Base-by-base conservation (phyloP, 2,888 invertebrate genomes). In the Odontocolon sp. region DNA sequence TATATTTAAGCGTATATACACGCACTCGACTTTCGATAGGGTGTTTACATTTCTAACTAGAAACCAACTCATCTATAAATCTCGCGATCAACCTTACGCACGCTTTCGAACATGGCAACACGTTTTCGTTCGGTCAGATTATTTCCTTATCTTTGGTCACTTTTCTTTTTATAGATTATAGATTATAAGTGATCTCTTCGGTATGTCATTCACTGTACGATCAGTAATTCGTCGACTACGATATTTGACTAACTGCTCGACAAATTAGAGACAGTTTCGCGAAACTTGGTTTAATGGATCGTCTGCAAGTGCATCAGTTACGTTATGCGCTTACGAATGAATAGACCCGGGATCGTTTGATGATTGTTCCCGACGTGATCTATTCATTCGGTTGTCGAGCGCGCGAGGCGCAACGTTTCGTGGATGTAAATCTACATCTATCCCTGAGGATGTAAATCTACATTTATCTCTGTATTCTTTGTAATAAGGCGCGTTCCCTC, bases 341-440 rank as follows among this genome's bases (percentile, higher is more conserved):
- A 72, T 77, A 47, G 33, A 47, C 14, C 36, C 31, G 47, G 18
- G 16, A 45, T 52, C 42, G 31, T 40, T 68, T 68, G 56, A 63
- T 77, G 50, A 45, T 61, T 63, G 63, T 72, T 68, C 36, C 47
- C 21, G 36, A 63, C 67, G 67, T 72, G 45, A 71, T 71, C 40
- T 28, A 72, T 68, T 72, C 68, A 57, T 23, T 56, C 38, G 38
- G 36, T 42, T 31, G 47, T 42, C 18, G 28, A 61, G 2, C 42
- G 28, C 9, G 26, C 23, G 2, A 18, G 6, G 21, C n/a, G 9
- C 11, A 8, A 33, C 45, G 36, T 1, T n/a, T n/a, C n/a, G n/a
- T n/a, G n/a, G n/a, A n/a, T n/a, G 23, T 28, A 9, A 42, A 18
- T 1, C 42, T 42, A 8, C 16, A 9, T 21, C 18, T 21, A 16